These are phyloP conservation scores for Mixornis gularis DNA, from an alignment of 2,113 vertebrate species.

Conservation along the genomic window DNA sequence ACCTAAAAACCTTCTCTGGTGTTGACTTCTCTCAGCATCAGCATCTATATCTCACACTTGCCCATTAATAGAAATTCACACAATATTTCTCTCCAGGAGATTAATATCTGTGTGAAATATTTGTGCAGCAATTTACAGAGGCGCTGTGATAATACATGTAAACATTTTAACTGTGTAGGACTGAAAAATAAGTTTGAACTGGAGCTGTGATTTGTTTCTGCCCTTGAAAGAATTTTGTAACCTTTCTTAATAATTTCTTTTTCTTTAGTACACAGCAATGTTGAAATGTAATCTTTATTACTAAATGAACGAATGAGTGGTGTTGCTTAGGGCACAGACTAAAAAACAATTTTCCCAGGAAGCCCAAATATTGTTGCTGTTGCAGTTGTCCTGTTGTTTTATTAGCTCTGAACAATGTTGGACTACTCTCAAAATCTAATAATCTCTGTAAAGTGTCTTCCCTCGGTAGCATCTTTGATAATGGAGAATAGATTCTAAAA, in stretches of 20 bases:
- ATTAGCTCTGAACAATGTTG: constrained; percentile 38
- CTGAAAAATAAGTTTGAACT: constrained; percentile 1
- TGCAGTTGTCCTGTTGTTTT: constrained; percentile 42
- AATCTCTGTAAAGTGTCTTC: constrained; percentile 5
- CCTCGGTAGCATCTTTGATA: not conserved
- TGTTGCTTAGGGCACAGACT: constrained; percentile 16
- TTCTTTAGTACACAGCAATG: not conserved
- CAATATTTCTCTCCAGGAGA: not conserved
- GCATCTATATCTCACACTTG: not conserved
- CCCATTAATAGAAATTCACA: not conserved
- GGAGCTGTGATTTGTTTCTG: not conserved
- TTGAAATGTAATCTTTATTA: constrained; percentile 24
- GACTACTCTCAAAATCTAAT: constrained; percentile 33
- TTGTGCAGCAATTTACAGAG: not conserved
- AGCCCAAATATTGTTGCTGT: not conserved
- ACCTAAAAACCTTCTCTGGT: not conserved
- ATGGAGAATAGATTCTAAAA: not conserved
- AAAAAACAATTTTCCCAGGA: not conserved
- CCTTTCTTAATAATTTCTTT: constrained; percentile 1
- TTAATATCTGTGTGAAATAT: not conserved
- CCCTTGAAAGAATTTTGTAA: not conserved
- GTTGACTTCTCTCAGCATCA: not conserved
- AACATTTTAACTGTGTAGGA: not conserved
- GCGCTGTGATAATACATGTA: not conserved
- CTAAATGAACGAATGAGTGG: constrained; percentile 8